Base-by-base conservation (phyloP, 2,888 invertebrate genomes). In the Vannuccia rotundouncinata region DNA sequence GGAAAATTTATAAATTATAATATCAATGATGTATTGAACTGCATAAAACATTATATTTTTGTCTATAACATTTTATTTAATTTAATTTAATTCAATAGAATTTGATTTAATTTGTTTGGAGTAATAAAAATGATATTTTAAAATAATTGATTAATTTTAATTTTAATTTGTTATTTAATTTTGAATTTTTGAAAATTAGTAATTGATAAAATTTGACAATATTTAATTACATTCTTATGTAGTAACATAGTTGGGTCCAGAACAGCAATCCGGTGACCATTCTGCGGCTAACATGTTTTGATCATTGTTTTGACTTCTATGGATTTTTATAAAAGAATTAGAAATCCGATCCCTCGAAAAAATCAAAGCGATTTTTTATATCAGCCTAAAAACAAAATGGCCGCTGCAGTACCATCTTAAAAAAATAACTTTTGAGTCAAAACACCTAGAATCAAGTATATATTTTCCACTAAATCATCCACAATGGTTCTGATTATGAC, bases 371-470 rank as follows among this genome's bases (percentile, higher is more conserved):
- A 10, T 45, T 45, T 45, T 45, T 45, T 45, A 45, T 45, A 45
- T 10, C 10, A 17, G 45, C 10, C 45, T 17, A 45, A 45, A 5
- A 10, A 5, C 45, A 45, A 45, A 45, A 45, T 45, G 17, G 45
- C 45, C 45, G 5, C 45, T 45, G 45, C 10, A 5, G 45, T 45
- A n/a, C n/a, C 45, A 45, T 45, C 45, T 45, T 45, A 45, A 45
- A 45, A 45, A 66, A n/a, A 13, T 66, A 66, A 66, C 66, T 66
- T 66, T n/a, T 66, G 5, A 66, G 66, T 27, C 10, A 66, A 22
- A 22, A 27, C 66, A 66, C 66, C 66, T 66, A 66, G 66, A 66
- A 66, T 66, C 66, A 66, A 66, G 66, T 66, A 66, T 66, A 66
- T 17, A 66, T 66, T 66, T 66, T 5, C 66, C 66, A n/a, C 66